Base-by-base conservation (phyloP, 2,113 vertebrate genomes). In the Lipophrys pholis region DNA sequence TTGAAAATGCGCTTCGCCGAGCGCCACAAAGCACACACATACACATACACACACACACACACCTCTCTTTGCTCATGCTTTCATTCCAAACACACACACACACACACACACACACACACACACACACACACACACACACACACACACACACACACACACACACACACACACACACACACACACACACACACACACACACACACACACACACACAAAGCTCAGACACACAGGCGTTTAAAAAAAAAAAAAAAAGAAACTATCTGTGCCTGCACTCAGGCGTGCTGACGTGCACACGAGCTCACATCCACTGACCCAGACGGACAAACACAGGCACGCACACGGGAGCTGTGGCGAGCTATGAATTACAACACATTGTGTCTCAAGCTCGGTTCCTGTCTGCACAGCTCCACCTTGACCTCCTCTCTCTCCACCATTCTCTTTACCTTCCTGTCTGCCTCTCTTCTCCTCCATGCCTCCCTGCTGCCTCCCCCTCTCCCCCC, bases 11-110 rank as follows among this genome's bases (percentile, higher is more conserved):
- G 92, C 94, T 95, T 95, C 92, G 87, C 95, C 90, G 95, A 94
- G 94, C 95, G 94, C 95, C 95, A 96, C 95, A 96, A 96, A 97
- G 95, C 95, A 95, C 94, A 93, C 94, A 96, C 92, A 94, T 94
- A 92, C 67, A 68, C 55, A 62, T 43, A 38, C 35, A 17, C 93
- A 46, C 48, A 59, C 58, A 67, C 58, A 50, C 21, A 48, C 53
- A 45, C 58, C 52, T 60, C 52, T 50, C 57, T 61, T 76, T 65
- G 67, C 51, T 86, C 67, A 46, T 54, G 80, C 75, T 87, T 89
- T 87, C 81, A 81, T 80, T 75, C 8, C 61, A 69, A 65, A 67
- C 58, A 50, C 21, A 48, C 53, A 45, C 21, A 30, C 21, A 30
- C 21, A 53, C 69, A 51, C 74, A 15, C 70, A 84, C 55, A 83